phyloP scores from a whole-genome alignment of 2,113 vertebrate genomes.

The Galbula dea region DNA sequence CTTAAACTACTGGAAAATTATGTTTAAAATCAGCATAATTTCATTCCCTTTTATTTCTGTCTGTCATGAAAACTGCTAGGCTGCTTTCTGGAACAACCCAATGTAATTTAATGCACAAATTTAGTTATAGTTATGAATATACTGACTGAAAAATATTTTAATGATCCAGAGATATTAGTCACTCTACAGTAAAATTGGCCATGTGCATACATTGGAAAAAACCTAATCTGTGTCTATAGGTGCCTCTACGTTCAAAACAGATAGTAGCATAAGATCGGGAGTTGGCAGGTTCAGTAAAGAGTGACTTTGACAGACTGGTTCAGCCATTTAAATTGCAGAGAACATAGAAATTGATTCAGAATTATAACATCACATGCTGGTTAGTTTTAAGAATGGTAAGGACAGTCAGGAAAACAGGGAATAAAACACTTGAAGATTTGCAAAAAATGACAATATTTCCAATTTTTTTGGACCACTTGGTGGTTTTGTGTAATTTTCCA shows the following conservation, averaged over 20 bases:
- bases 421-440: neutral
- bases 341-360: slow-evolving; percentile 1
- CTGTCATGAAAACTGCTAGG: slow-evolving; percentile 65
- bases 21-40: slow-evolving; percentile 83
- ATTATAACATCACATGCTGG: neutral
- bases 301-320: neutral
- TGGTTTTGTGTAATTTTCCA: neutral
- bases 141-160: slow-evolving; percentile 70
- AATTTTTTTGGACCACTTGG: neutral
- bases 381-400: neutral
- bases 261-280: neutral
- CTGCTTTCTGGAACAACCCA: slow-evolving; percentile 49
- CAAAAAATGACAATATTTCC: neutral
- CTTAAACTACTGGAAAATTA: slow-evolving; percentile 83
- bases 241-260: slow-evolving; percentile 9
- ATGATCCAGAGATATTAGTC: slow-evolving; percentile 65
- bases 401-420: neutral
- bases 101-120: slow-evolving; percentile 48
- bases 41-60: slow-evolving; percentile 73
- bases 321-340: neutral
- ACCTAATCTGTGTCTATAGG: neutral
- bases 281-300: neutral
- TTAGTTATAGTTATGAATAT: slow-evolving; percentile 62
- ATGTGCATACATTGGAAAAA: neutral
- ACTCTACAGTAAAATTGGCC: slow-evolving; percentile 37